These are phyloP conservation scores for Pseudochromis fuscus DNA, from an alignment of 2,797 vertebrate species.

Conservation along the genomic window DNA sequence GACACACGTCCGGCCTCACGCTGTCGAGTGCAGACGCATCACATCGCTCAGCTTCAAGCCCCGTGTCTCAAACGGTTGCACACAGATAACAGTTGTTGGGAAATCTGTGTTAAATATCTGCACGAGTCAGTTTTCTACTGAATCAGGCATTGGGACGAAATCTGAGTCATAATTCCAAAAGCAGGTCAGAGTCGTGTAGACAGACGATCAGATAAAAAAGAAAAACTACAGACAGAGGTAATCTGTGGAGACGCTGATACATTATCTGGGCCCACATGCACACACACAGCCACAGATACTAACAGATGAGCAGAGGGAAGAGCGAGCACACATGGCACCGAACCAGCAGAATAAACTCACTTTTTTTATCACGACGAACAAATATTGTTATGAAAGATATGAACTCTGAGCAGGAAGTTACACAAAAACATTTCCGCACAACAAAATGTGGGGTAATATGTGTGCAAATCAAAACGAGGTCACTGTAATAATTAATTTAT, in stretches of 20 bases:
- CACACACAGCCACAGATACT: not conserved
- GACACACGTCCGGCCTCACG: not conserved
- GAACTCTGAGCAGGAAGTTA: not conserved
- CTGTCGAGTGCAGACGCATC: constrained; percentile 10
- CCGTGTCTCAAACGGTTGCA: not conserved
- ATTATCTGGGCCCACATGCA: constrained; percentile 21
- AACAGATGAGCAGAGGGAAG: not conserved
- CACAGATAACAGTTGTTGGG: not conserved
- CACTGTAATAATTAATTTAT: not conserved
- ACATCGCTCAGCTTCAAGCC: not conserved
- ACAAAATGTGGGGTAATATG: not conserved
- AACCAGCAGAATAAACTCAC: not conserved
- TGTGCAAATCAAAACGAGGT: not conserved
- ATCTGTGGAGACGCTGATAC: constrained; percentile 27
- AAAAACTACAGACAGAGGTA: constrained; percentile 2
- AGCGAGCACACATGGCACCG: not conserved
- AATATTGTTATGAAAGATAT: not conserved
- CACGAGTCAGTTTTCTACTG: constrained; percentile 1
- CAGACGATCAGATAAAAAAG: constrained; percentile 43
- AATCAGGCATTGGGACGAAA: constrained; percentile 22
- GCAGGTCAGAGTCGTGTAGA: constrained; percentile 27
- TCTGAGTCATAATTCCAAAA: constrained; percentile 34
- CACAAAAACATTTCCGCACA: constrained; percentile 1
- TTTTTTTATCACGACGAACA: constrained; percentile 11
- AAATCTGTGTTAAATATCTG: constrained; percentile 4